phyloP scores from a whole-genome alignment of 64 coral and sea anemone species.

The Porites lutea region DNA sequence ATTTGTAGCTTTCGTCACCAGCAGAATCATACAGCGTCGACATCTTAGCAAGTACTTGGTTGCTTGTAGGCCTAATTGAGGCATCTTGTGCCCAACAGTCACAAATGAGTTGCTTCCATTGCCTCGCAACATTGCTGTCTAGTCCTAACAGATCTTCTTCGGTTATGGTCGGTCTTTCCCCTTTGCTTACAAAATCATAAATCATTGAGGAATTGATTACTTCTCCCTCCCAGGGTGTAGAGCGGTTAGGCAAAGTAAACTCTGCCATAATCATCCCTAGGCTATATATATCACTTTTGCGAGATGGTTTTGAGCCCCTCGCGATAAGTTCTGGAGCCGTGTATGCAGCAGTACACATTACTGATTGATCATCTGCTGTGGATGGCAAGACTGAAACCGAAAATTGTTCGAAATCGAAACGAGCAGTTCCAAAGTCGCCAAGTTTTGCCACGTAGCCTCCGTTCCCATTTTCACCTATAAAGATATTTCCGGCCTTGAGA shows the following conservation, averaged over 20 bases:
- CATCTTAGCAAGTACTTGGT: background rate
- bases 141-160: background rate
- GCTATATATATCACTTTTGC: slow-evolving; percentile 49
- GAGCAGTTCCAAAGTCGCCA: slow-evolving; percentile 56
- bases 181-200: slow-evolving; percentile 52
- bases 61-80: background rate
- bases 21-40: background rate
- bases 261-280: slow-evolving; percentile 61
- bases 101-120: slow-evolving; percentile 5
- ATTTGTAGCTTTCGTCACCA: background rate
- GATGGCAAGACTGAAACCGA: slow-evolving; percentile 35
- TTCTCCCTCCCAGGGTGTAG: slow-evolving; percentile 58
- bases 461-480: slow-evolving; percentile 29
- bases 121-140: background rate
- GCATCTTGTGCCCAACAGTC: slow-evolving; percentile 42
- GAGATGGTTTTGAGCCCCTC: slow-evolving; percentile 29
- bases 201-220: slow-evolving; percentile 33
- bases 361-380: slow-evolving; percentile 15
- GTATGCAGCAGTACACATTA: slow-evolving; percentile 44
- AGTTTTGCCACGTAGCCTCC: slow-evolving; percentile 34
- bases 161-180: slow-evolving; percentile 31
- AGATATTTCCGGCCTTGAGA: slow-evolving; percentile 51
- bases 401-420: slow-evolving; percentile 51
- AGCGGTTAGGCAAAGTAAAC: slow-evolving; percentile 39
- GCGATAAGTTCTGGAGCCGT: slow-evolving; percentile 58